Evolutionary conservation across 2,888 invertebrate genomes (phyloP), one percentile per base, ranked within the genome.

Genomic region (Latheticus oryzae): DNA sequence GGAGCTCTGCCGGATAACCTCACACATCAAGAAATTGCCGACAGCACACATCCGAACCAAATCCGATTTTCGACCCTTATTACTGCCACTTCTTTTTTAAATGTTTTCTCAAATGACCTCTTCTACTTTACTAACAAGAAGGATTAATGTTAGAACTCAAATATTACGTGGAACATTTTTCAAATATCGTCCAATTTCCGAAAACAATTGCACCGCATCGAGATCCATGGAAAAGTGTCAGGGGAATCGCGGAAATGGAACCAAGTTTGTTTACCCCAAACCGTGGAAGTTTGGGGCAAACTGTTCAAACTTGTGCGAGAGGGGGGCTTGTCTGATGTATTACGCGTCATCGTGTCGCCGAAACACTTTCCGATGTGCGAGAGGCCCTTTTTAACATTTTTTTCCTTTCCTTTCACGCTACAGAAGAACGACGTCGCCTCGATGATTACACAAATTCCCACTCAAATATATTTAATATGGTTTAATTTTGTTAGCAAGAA

Each of bases 101-200:
- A 45, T 45, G 30, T 45, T 45, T 30, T 30, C 16, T 7, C n/a
- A n/a, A n/a, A 16, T 17, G 16, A 9, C 32, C 23, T 45, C 45
- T 17, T 15, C 19, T 15, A 26, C 15, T 15, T 26, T 11, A 13
- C 12, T 11, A n/a, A 5, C 21, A 17, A 11, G 17, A 12, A 7
- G 32, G 21, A 45, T 32, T 45, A 47, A 32, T 13, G 23, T 11
- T 24, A 38, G 30, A 51, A 55, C 59, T 50, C 51, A 50, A 54
- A 5, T 42, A 50, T 19, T 24, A 30, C 30, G 37, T 68, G 72
- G 74, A 73, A 75, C 75, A 77, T 78, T 80, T 80, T 79, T 78
- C 76, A 76, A 71, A 70, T 73, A 72, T 72, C 74, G 76, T 79
- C 76, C 80, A 80, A 81, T 81, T 81, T 80, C 78, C 77, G 78